phyloP scores from a whole-genome alignment of 2,113 vertebrate species.

The Oreocharis arfaki region DNA sequence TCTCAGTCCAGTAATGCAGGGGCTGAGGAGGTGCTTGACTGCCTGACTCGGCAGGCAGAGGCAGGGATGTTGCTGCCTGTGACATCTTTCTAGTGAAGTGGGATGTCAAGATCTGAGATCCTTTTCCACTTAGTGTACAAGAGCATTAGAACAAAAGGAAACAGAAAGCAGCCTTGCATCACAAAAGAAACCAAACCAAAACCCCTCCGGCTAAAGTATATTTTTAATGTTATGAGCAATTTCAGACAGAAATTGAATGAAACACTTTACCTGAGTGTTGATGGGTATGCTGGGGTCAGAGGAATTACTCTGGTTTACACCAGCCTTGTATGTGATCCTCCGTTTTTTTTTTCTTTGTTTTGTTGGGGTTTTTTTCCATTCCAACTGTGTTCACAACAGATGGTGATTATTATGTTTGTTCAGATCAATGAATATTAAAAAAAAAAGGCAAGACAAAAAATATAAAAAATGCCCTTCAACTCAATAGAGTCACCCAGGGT shows the following conservation, averaged over 20 bases:
- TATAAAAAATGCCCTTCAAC: slow-evolving; percentile 5
- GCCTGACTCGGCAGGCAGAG: not conserved
- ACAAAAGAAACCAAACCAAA: not conserved
- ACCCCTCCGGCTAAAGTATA: not conserved
- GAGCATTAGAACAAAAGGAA: slow-evolving; percentile 53
- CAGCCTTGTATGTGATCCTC: not conserved
- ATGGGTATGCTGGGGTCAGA: slow-evolving; percentile 1
- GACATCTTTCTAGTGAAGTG: slow-evolving; percentile 46
- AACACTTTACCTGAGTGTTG: not conserved
- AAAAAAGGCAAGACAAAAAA: not conserved
- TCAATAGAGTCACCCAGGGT: not conserved
- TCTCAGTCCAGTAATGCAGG: not conserved
- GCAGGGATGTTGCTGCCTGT: not conserved
- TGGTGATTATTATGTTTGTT: slow-evolving; percentile 55
- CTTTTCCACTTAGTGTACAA: slow-evolving; percentile 43
- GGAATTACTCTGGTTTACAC: not conserved
- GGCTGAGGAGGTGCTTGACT: slow-evolving; percentile 36
- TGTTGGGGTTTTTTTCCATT: not conserved
- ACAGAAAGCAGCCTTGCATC: not conserved
- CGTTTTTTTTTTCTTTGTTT: not conserved
- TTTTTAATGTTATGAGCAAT: slow-evolving; percentile 21
- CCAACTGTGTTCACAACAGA: slow-evolving; percentile 34
- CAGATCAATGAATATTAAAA: slow-evolving; percentile 38
- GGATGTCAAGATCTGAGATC: slow-evolving; percentile 36
- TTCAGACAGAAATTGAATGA: not conserved